A percentile compares a stretch with the other conserved stretches of the same genome.
Evolutionary conservation across 2,888 invertebrate genomes (phyloP).

Genomic region (Pristionchus arcanus): DNA sequence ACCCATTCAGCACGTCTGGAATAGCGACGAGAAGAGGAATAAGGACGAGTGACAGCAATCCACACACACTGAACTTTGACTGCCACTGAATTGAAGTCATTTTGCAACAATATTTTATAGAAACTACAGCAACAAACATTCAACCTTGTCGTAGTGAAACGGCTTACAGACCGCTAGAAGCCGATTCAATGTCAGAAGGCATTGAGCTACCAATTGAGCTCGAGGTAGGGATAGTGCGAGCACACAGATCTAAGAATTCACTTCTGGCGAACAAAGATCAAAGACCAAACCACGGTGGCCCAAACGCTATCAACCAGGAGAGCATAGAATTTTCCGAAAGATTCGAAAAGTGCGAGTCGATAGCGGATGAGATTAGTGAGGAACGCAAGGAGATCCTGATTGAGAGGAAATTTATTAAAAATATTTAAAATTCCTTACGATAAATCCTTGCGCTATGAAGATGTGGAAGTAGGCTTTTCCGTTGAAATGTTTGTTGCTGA

Average conservation of each 20-base stretch:
- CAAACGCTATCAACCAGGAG: not conserved
- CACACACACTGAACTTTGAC: not conserved
- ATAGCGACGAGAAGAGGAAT: not conserved
- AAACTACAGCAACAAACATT: not conserved
- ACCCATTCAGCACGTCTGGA: not conserved
- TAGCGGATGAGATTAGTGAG: not conserved
- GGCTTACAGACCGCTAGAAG: not conserved
- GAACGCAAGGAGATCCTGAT: not conserved
- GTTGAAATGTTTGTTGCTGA: not conserved
- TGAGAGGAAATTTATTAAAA: not conserved
- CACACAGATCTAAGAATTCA: not conserved
- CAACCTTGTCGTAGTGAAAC: not conserved
- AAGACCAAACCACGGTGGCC: not conserved
- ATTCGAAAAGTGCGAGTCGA: not conserved
- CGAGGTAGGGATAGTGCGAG: not conserved
- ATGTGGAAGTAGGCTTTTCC: conserved; percentile 7
- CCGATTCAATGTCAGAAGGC: not conserved
- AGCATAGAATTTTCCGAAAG: not conserved
- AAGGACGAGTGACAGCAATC: not conserved
- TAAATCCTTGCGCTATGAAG: not conserved
- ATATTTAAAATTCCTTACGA: not conserved
- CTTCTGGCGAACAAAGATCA: not conserved
- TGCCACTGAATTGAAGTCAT: not conserved
- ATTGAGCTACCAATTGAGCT: not conserved
- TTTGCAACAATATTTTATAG: not conserved